Base-by-base conservation (phyloP, 2,113 vertebrate species). In the Eurystomus gularis region DNA sequence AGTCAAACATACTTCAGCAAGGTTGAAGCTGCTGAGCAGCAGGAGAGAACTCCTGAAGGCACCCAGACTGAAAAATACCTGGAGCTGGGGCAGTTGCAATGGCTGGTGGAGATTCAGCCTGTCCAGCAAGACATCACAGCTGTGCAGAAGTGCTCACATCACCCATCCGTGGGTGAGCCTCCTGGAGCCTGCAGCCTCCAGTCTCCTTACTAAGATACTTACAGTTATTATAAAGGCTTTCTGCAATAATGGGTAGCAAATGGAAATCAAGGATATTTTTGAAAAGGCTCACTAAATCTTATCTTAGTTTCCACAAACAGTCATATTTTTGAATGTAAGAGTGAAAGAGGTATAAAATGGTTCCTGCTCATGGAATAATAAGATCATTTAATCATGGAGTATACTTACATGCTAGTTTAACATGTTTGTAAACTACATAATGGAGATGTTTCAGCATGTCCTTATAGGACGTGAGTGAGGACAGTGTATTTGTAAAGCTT, bases 71-170 rank as follows among this genome's bases (percentile, higher is more conserved):
- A 61, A 69, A 46, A 31, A 12, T 21, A 35, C 9, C 10, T 10
- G 17, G 70, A 71, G 57, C 28, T 60, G 65, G 51, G 61, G 31
- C 2, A 7, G 40, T 42, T 0, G 0, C 29, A 20, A 4, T 3
- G 52, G 31, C 65, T 23, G n/a, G 4, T 18, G 61, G 37, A 55
- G 29, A 28, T 33, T 49, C 2, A 3, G 42, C 33, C 48, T 82
- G 23, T 55, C 39, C 44, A 15, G 3, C 11, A 5, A 40, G 35
- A 40, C 11, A 23, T 6, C 0, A 0, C 42, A 51, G 70, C 65
- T 58, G 9, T 24, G 60, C 17, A 20, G 60, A 77, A 58, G 29
- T 51, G 26, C n/a, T 64, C 46, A 14, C 25, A 20, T 48, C 12
- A 25, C 3, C 3, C 35, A 17, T 2, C 10, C 8, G 10, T 3